Percentiles rank a stretch among this genome's conserved stretches.
Conservation (phyloP, 2,888 invertebrate genomes). For the Allygus modestus region DNA sequence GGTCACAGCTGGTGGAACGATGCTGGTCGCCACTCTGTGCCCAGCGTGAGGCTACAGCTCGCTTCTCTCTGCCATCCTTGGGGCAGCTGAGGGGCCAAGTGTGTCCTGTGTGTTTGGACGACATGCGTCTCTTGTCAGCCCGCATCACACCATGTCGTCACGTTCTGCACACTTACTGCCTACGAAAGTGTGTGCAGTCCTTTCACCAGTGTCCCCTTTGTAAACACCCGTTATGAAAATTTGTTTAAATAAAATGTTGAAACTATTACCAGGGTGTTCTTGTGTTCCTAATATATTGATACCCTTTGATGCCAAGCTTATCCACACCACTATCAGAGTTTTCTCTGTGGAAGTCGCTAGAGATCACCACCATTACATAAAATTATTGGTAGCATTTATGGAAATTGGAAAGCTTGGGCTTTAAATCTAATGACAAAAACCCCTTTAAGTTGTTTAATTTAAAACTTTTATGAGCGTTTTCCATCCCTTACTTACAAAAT, state of each 20-base stretch:
- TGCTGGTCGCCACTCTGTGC: constrained; percentile 64
- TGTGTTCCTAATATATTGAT: too few relatives aligned
- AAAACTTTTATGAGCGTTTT: too few relatives aligned
- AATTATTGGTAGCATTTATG: too few relatives aligned
- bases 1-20: constrained; percentile 57
- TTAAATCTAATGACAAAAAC: too few relatives aligned
- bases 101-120: constrained; percentile 85
- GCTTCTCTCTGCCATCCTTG: constrained; percentile 77
- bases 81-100: constrained; percentile 80
- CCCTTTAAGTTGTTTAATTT: too few relatives aligned
- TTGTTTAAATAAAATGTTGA: constrained; percentile 22
- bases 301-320: too few relatives aligned
- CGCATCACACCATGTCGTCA: constrained; percentile 88
- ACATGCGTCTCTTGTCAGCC: constrained; percentile 80
- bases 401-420: too few relatives aligned
- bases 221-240: constrained; percentile 64
- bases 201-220: constrained; percentile 68
- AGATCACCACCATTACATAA: too few relatives aligned
- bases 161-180: constrained; percentile 86
- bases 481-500: too few relatives aligned
- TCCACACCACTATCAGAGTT: too few relatives aligned
- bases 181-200: constrained; percentile 74
- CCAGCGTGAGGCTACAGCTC: constrained; percentile 46
- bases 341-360: too few relatives aligned
- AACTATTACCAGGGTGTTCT: neutral